Evolutionary conservation across 2,888 invertebrate genomes (phyloP).

Genomic region (Sinotaia quadrata): DNA sequence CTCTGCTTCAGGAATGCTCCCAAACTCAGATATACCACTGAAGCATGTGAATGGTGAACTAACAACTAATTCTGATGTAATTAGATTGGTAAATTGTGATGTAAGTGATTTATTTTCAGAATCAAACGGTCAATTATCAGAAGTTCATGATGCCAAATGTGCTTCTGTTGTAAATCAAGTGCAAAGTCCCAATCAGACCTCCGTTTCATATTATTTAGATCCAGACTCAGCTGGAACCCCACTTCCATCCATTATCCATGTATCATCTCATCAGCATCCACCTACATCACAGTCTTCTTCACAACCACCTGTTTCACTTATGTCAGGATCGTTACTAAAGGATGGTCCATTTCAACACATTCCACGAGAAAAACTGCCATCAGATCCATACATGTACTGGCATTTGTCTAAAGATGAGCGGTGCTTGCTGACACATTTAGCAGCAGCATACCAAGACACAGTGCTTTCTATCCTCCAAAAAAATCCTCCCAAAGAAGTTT

Average conservation of each 20-base stretch:
- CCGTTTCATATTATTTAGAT: no score
- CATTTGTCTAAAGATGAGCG: slow-evolving; percentile 46
- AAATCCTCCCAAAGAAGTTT: slow-evolving; percentile 40
- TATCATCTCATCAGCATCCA: not conserved
- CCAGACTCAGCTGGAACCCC: not conserved
- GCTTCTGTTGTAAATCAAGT: no score
- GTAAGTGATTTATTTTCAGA: no score
- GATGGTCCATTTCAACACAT: slow-evolving; percentile 35
- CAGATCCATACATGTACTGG: slow-evolving; percentile 50
- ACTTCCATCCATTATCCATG: not conserved
- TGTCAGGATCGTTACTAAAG: no score
- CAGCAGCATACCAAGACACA: slow-evolving; percentile 51
- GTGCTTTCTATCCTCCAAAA: slow-evolving; percentile 46
- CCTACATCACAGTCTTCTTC: not conserved
- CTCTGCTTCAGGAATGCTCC: no score
- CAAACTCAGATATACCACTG: no score
- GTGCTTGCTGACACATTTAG: slow-evolving; percentile 46
- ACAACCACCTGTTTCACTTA: not conserved
- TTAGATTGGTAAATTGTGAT: no score
- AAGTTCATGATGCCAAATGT: no score
- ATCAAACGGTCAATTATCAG: no score
- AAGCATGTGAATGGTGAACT: no score
- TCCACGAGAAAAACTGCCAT: slow-evolving; percentile 36
- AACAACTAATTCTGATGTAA: no score
- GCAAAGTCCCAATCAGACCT: no score